Base-by-base conservation (phyloP, 2,888 invertebrate species). In the Cloeon dipterum region DNA sequence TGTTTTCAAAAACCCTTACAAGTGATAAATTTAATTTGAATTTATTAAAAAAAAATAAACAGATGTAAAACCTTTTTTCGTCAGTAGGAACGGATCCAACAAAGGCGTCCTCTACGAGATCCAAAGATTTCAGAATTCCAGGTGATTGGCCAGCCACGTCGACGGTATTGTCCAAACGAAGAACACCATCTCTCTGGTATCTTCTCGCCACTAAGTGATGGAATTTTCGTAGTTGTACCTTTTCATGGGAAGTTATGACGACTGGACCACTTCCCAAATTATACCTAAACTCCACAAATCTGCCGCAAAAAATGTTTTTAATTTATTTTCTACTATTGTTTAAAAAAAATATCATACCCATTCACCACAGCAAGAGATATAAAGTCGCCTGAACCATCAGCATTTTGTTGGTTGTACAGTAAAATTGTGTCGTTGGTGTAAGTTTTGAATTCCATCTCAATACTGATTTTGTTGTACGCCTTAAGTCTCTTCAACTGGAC, bases 401-500 rank as follows among this genome's bases (percentile, higher is more conserved):
- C 57, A 55, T 75, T 74, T 57, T 86, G 83, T 53, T 85, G 82
- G 59, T 78, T 77, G 61, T 83, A 88, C 46, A 88, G 61, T 47
- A 89, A 63, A 40, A 86, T 69, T 37, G 86, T 86, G 51, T 83
- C 77, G 50, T 74, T 68, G 26, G 77, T 68, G 56, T 77, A 75
- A 4, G 82, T 70, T 56, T 77, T 77, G 58, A 88, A 82, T 58
- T 82, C 81, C 42, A 88, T 66, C 59, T 86, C 83, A 50, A 88
- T 70, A 55, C 74, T 78, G 48, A 85, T 66, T 58, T 79, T 77
- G 53, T 77, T 74, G 58, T 79, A 79, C 45, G 81, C 83, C 55
- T 78, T 77, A 46, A 85, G 63, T 45, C 74, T 70, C 52, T 71
- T 73, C 50, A 86, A 62, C 45, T 73, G 68, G 44, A 82, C 69